Percentiles rank a stretch among this genome's conserved stretches.
Conservation (phyloP, 2,113 vertebrate species). For the Ranitomeya imitator region DNA sequence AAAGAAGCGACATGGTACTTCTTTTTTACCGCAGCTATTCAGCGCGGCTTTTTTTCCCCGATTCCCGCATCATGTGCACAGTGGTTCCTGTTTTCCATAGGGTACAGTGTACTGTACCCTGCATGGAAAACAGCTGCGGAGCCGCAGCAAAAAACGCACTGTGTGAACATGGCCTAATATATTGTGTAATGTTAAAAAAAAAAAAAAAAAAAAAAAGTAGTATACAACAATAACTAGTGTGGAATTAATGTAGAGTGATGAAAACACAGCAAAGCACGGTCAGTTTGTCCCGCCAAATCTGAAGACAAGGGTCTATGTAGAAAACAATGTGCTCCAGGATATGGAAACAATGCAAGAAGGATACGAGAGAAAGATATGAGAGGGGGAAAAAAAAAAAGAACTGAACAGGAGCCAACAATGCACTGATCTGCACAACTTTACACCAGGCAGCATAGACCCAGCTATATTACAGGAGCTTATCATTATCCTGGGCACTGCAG, state of each 20-base stretch:
- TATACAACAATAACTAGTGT: neutral
- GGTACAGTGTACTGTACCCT: no score
- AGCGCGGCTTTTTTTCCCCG: no score
- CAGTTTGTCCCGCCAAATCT: neutral
- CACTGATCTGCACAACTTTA: neutral
- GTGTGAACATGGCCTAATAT: no score
- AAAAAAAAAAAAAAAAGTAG: no score
- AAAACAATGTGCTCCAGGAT: slow-evolving; percentile 47
- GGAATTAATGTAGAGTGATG: neutral
- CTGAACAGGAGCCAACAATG: neutral
- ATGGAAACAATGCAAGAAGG: slow-evolving; percentile 40
- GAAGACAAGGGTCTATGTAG: neutral
- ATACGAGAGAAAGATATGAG: neutral
- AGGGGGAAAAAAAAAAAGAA: neutral
- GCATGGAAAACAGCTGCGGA: no score
- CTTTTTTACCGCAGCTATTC: no score
- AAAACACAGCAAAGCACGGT: neutral
- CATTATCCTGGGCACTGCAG: neutral
- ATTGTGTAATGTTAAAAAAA: no score
- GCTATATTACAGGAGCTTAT: no score
- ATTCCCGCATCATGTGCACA: no score
- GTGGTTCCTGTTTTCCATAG: no score
- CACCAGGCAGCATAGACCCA: neutral
- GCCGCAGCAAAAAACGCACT: no score
- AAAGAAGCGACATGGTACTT: no score